These are phyloP conservation scores for Pseudomyrmex gracilis DNA, from an alignment of 1,140 invertebrate genomes.

Conservation along the genomic window DNA sequence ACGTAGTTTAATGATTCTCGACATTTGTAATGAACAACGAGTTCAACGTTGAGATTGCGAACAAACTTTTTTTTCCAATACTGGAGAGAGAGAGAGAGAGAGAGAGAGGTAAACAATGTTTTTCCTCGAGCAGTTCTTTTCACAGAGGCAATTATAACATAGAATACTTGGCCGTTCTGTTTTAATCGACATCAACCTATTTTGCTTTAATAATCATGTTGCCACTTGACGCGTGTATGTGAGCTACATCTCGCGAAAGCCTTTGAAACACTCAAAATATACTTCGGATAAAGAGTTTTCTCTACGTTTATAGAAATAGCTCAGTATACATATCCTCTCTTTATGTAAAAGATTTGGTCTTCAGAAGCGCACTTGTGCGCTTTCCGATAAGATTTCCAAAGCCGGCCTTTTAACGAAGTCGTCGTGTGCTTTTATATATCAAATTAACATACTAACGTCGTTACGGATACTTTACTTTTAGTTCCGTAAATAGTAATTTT, in stretches of 20 bases:
- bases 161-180: not conserved
- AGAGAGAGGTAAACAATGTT: not conserved
- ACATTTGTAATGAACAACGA: slow-evolving; percentile 6
- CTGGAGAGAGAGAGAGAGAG: not conserved
- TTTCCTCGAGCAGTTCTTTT: not conserved
- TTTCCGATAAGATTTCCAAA: slow-evolving; percentile 33
- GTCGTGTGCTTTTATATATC: not conserved
- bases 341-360: slow-evolving; percentile 9
- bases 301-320: slow-evolving; percentile 37
- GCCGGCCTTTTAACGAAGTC: slow-evolving; percentile 2
- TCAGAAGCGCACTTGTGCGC: not conserved
- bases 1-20: slow-evolving; percentile 2
- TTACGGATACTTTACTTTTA: slow-evolving; percentile 23
- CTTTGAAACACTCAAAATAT: slow-evolving; percentile 38
- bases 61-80: not conserved
- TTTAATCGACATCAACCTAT: slow-evolving; percentile 21
- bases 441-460: slow-evolving; percentile 1
- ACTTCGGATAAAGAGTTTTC: slow-evolving; percentile 38
- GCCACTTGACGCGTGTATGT: not conserved
- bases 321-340: slow-evolving; percentile 14
- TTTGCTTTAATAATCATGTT: slow-evolving; percentile 28
- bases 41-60: not conserved
- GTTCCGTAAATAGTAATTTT: not conserved
- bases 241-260: not conserved
- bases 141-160: slow-evolving; percentile 4